Conservation (phyloP, 1,140 invertebrate species). For the Drosophila navojoa region DNA sequence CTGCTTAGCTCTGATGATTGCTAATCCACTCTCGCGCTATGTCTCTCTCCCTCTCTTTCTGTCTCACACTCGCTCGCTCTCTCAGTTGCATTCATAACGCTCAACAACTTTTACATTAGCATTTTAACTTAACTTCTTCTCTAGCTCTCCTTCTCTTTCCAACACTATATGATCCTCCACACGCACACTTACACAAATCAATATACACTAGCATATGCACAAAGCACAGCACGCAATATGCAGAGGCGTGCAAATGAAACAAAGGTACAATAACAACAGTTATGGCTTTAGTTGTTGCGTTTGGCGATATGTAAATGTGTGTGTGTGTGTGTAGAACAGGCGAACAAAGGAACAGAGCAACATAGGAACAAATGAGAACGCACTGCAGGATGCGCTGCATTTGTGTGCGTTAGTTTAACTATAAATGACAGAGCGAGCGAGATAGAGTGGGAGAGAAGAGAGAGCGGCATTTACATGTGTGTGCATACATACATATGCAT, state of each 20-base stretch:
- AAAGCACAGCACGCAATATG: conserved; percentile 3
- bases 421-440: neutral
- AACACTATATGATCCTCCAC: too few species aligned
- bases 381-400: neutral
- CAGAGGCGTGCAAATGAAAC: conserved; percentile 5
- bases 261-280: conserved; percentile 3
- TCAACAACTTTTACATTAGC: neutral
- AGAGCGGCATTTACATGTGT: neutral
- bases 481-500: too few species aligned
- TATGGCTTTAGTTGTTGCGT: conserved; percentile 2
- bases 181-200: too few species aligned
- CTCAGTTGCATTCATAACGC: neutral
- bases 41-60: neutral
- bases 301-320: conserved; percentile 32
- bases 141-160: neutral
- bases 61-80: conserved; percentile 7
- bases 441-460: conserved; percentile 1
- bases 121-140: neutral
- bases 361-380: neutral
- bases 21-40: neutral
- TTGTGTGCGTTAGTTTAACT: neutral
- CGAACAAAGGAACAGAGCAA: neutral
- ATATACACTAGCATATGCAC: conserved; percentile 2
- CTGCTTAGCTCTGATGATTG: conserved; percentile 6
- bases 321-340: conserved; percentile 5